Conservation (phyloP, 2,888 invertebrate genomes). For the Cheilosia urbana region DNA sequence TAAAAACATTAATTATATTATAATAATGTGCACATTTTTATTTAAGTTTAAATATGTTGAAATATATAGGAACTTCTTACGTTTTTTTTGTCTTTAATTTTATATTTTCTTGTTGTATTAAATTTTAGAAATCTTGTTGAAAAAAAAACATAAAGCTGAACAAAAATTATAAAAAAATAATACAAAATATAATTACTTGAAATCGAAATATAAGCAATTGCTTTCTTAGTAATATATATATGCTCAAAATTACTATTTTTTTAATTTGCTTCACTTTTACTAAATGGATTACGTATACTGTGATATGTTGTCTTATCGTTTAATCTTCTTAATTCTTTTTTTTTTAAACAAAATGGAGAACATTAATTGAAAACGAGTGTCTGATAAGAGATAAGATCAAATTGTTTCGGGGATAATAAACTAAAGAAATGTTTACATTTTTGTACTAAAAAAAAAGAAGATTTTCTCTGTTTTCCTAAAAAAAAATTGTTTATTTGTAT, state of each 20-base stretch:
- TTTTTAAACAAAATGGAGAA: slow-evolving; percentile 15
- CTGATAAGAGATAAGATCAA: neutral
- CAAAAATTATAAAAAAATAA: slow-evolving; percentile 20
- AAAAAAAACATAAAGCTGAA: slow-evolving; percentile 28
- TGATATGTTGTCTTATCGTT: slow-evolving; percentile 76
- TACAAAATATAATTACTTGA: neutral
- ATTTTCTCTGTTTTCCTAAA: slow-evolving; percentile 51
- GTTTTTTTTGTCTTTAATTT: slow-evolving; percentile 61
- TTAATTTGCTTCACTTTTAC: slow-evolving; percentile 24
- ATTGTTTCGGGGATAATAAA: neutral
- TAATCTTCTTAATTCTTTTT: slow-evolving; percentile 39
- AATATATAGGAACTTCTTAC: slow-evolving; percentile 77
- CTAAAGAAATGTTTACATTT: neutral
- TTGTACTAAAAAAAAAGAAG: slow-evolving; percentile 9
- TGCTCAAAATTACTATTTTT: slow-evolving; percentile 31
- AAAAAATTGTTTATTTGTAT: slow-evolving; percentile 44
- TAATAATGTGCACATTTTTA: slow-evolving; percentile 69
- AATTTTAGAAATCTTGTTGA: slow-evolving; percentile 40
- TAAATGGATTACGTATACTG: slow-evolving; percentile 75
- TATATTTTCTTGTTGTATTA: slow-evolving; percentile 34
- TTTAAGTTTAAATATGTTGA: slow-evolving; percentile 74
- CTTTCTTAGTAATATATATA: slow-evolving; percentile 10
- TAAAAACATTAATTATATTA: slow-evolving; percentile 71
- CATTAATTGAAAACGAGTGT: neutral
- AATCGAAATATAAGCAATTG: slow-evolving; percentile 7